A percentile compares a stretch with the other conserved stretches of the same genome.
phyloP scores from a whole-genome alignment of 2,888 invertebrate species.

The Sphinx pinastri region DNA sequence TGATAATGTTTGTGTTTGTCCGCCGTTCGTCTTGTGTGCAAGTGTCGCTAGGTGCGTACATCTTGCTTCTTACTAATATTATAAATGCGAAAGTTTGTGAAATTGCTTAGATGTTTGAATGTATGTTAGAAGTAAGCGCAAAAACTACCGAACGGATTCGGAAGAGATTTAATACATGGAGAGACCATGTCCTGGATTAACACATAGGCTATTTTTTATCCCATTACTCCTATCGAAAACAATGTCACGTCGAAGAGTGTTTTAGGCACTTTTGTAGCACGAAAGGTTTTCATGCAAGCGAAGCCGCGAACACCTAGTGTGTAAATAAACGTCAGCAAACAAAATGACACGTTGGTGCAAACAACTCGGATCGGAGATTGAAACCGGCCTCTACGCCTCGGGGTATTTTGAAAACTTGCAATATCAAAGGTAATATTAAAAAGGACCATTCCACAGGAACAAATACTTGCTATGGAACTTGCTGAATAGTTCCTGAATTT shows the following conservation, averaged over 20 bases:
- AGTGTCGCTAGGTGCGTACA: slow-evolving; percentile 36
- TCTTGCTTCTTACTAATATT: no score
- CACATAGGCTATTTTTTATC: no score
- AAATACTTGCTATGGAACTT: background rate
- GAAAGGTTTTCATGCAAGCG: no score
- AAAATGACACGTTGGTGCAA: slow-evolving; percentile 50
- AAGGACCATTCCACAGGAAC: background rate
- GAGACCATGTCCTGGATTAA: no score
- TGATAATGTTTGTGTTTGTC: slow-evolving; percentile 29
- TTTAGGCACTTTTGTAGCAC: no score
- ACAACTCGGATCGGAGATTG: slow-evolving; percentile 40
- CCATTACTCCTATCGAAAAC: no score
- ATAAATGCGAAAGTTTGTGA: no score
- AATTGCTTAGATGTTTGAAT: no score
- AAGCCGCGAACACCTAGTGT: slow-evolving; percentile 30
- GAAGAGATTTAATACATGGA: no score
- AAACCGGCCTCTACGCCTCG: slow-evolving; percentile 10
- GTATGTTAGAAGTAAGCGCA: no score
- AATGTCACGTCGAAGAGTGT: no score
- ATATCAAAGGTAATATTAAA: background rate
- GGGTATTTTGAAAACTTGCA: slow-evolving; percentile 9
- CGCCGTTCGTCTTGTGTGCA: slow-evolving; percentile 32
- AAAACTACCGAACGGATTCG: no score
- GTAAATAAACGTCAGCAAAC: slow-evolving; percentile 54
- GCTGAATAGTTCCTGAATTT: background rate